Evolutionary conservation across 2,113 vertebrate genomes (phyloP).

Genomic region (Ceyx melanurus): DNA sequence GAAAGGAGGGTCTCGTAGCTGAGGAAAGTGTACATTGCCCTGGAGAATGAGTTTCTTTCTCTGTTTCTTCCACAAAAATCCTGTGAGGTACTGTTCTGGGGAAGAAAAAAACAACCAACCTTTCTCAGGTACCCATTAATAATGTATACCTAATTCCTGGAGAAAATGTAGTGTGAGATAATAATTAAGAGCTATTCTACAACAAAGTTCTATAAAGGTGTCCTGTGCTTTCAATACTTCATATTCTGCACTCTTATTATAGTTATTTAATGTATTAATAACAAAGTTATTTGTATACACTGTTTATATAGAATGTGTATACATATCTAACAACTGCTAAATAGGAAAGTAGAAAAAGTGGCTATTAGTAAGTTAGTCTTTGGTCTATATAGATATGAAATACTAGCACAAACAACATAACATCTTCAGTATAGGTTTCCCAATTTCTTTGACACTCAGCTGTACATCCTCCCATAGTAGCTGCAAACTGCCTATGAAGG

Average conservation of each 20-base stretch:
- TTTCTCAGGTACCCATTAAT: background rate
- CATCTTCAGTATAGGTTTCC: background rate
- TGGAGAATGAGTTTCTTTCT: slow-evolving; percentile 4
- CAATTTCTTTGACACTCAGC: background rate
- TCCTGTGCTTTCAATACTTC: background rate
- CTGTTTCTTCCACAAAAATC: background rate
- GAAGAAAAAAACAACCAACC: background rate
- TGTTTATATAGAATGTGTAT: background rate
- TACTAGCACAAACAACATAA: background rate
- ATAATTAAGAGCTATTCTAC: background rate
- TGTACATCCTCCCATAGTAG: background rate
- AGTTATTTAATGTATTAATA: background rate
- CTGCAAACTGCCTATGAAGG: background rate
- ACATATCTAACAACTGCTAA: background rate
- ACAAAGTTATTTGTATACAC: background rate
- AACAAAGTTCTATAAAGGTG: background rate
- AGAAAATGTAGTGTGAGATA: background rate
- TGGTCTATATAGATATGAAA: background rate
- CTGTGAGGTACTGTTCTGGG: background rate
- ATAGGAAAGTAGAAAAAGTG: background rate
- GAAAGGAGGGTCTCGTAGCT: slow-evolving; percentile 35
- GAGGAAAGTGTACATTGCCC: background rate
- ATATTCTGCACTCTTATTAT: background rate
- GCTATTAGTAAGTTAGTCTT: background rate
- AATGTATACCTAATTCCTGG: background rate